Conservation (phyloP, 2,888 invertebrate genomes). For the Epinotia ramella region DNA sequence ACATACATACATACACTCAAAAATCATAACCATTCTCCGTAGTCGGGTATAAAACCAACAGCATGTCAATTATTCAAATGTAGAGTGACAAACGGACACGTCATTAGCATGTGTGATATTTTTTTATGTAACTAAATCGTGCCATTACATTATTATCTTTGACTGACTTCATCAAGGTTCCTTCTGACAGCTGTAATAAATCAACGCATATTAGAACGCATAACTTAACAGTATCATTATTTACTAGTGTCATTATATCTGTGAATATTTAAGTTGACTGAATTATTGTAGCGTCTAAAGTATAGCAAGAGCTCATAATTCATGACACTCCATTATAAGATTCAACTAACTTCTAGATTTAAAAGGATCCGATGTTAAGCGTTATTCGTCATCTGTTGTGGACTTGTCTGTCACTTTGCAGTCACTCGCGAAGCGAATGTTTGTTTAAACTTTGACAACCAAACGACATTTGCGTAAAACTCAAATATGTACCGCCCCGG, state of each 20-base stretch:
- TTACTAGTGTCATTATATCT: conserved; percentile 11
- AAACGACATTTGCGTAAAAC: conserved; percentile 31
- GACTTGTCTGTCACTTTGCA: conserved; percentile 33
- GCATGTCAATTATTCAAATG: too few relatives aligned
- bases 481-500: conserved; percentile 14
- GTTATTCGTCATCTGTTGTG: conserved; percentile 16
- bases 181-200: conserved; percentile 20
- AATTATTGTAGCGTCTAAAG: too few relatives aligned
- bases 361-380: conserved; percentile 3
- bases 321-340: background rate
- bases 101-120: too few relatives aligned
- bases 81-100: too few relatives aligned
- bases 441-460: conserved; percentile 31
- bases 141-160: background rate
- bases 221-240: conserved; percentile 7
- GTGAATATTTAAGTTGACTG: conserved; percentile 8
- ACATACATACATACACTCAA: too few relatives aligned
- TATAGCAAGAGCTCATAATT: conserved; percentile 7
- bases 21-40: too few relatives aligned
- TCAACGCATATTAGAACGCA: background rate
- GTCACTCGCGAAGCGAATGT: conserved; percentile 35
- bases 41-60: too few relatives aligned
- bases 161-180: conserved; percentile 10
- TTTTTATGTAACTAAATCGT: background rate
- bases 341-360: background rate